Evolutionary conservation across 2,888 invertebrate genomes (phyloP).

Genomic region (Adineta ricciae): DNA sequence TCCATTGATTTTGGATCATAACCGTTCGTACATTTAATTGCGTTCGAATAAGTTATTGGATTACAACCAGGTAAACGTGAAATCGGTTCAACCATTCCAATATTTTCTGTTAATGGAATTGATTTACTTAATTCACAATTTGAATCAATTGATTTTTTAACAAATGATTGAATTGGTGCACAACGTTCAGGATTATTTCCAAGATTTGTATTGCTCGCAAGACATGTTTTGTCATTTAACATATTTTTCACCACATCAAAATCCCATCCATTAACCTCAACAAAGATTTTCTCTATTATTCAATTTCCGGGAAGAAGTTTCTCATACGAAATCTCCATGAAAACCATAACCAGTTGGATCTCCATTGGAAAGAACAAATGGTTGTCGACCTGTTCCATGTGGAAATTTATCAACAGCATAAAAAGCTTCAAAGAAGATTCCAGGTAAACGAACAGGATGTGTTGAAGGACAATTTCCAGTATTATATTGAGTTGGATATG

Average conservation of each 20-base stretch:
- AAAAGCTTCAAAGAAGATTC: not conserved
- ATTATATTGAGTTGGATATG: not conserved
- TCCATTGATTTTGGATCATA: too few relatives aligned
- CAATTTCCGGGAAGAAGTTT: too few relatives aligned
- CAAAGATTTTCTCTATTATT: not conserved
- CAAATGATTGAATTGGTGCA: not conserved
- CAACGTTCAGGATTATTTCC: constrained; percentile 3
- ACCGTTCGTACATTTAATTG: too few relatives aligned
- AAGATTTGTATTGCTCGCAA: not conserved
- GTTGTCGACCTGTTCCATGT: not conserved
- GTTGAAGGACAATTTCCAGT: not conserved
- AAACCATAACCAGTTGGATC: not conserved
- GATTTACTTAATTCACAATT: not conserved
- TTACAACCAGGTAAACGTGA: not conserved
- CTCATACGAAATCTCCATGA: not conserved
- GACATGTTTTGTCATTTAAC: not conserved
- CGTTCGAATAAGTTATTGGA: too few relatives aligned
- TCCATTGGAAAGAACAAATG: not conserved
- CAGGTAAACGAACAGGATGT: not conserved
- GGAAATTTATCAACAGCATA: not conserved
- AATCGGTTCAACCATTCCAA: not conserved
- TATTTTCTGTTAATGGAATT: not conserved
- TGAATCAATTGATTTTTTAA: not conserved
- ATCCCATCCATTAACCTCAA: constrained; percentile 3
- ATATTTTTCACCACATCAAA: not conserved